Base-by-base conservation (phyloP, 2,888 invertebrate genomes). In the Sinohyriopsis cumingii region DNA sequence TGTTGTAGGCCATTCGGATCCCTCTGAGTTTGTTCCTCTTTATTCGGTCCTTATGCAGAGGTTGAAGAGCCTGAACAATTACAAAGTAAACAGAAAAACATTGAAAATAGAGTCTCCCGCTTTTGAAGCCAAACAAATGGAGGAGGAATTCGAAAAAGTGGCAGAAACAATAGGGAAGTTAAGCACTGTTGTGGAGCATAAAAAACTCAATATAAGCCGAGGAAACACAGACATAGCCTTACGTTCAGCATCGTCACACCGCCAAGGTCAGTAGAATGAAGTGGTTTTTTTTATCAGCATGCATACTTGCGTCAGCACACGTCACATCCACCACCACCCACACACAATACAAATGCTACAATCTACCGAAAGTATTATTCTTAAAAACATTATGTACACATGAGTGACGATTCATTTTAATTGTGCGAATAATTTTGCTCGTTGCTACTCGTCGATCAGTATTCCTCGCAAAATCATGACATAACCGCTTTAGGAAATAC, bases 1-100 rank as follows among this genome's bases (percentile, higher is more conserved):
- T 62, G 78, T 81, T 20, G 60, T 77, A 0, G 73, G 71, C 19
- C 78, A 81, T 57, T 75, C 78, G 15, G 81, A 78, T 65, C 78
- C 79, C 1, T 74, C 81, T 9, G 81, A 81, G 71, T 81, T 81
- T 66, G 75, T 79, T 54, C 78, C 77, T 55, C 69, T 81, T 7
- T 74, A 81, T 53, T 59, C 74, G 5, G 77, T 78, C 6, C 66
- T 81, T 15, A 57, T 75, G 56, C 74, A 77, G 12, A 24, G 79
- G 54, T 70, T 79, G 1, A 68, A 71, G 60, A 69, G 70, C 15
- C 74, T 81, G 72, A 72, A 78, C 2, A 64, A 59, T 56, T 62
- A 78, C 4, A 75, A 78, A 67, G 71, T 81, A 59, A 63, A 77
- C 68, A 56, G 75, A n/a, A 73, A 74, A 54, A 69, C 72, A 1